Percentiles rank a stretch among this genome's conserved stretches.
phyloP scores from a whole-genome alignment of 2,888 invertebrate species.

The Encarsia formosa region DNA sequence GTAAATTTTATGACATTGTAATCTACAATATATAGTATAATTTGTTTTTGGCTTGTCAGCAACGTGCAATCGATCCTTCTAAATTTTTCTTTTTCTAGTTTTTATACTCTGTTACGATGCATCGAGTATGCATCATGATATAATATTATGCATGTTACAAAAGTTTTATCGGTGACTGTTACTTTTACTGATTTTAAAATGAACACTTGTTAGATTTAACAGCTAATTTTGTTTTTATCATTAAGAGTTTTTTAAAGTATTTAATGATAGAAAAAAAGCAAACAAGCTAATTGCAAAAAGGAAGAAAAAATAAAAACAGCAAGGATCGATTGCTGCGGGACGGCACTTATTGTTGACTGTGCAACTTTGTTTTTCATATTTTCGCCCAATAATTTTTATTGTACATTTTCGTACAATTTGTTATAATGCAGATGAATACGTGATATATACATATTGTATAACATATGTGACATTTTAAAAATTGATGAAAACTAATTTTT shows the following conservation, averaged over 20 bases:
- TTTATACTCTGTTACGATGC: no score
- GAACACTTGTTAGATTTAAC: no score
- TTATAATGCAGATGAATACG: conserved; percentile 18
- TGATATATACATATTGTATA: conserved; percentile 14
- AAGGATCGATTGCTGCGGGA: conserved; percentile 20
- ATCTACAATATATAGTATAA: conserved; percentile 6
- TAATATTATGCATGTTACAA: no score
- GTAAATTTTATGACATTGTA: no score
- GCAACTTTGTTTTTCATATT: conserved; percentile 27
- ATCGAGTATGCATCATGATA: no score
- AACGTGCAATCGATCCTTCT: conserved; percentile 23
- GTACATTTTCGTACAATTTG: conserved; percentile 33
- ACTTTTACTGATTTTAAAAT: no score
- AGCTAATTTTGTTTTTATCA: no score
- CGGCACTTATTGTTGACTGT: conserved; percentile 24
- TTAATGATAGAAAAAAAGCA: background rate
- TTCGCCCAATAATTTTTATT: conserved; percentile 26
- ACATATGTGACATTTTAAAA: conserved; percentile 13
- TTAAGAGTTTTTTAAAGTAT: no score
- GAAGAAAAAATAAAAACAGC: background rate
- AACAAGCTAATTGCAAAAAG: background rate
- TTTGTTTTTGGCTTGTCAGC: conserved; percentile 17
- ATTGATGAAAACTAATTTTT: conserved; percentile 13
- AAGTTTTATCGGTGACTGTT: no score
- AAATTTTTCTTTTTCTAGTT: conserved; percentile 25